Base-by-base conservation (phyloP, 2,113 vertebrate species). In the Leptodactylus fuscus region DNA sequence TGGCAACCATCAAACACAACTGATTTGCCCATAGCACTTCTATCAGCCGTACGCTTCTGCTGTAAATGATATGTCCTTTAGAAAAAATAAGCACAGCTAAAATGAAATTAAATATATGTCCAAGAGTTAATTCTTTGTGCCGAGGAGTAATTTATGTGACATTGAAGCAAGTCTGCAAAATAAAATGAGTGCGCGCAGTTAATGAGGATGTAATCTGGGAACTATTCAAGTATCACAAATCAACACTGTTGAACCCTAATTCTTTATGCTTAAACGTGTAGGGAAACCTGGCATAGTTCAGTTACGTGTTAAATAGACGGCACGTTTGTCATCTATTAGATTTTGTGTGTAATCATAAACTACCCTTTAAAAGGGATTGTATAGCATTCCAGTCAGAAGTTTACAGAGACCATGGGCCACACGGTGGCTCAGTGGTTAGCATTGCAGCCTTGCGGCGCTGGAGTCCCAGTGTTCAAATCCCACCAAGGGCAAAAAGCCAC, bases 1-100 rank as follows among this genome's bases (percentile, higher is more conserved):
- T 85, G 41, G n/a, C 81, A 89, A 91, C 90, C 81, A 86, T 92
- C 79, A 90, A 89, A 85, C 83, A 55, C 67, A 84, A 16, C 11
- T 15, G 10, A 38, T 1, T 16, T 73, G 65, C 62, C 46, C 29
- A 53, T 38, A 41, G 81, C 32, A 71, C 11, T 82, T 71, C 41
- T 70, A 34, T 51, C 81, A 71, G 55, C 48, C 71, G 65, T 67
- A 48, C 41, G 49, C 27, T 32, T 69, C 13, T 67, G 41, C 13
- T 82, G 65, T 20, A 51, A 70, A 82, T 71, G 34, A 32, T 22
- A 49, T 65, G 32, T 67, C 41, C 49, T 60, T 29, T 29, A 67
- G 27, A 51, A 53, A 82, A 81, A 49, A 58, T 16, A 76, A 18
- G 65, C 11, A 36, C 20, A 53, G 27, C 29, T 53, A 53, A 71